Percentiles rank a stretch among this genome's conserved stretches.
Evolutionary conservation across 2,797 vertebrate species (phyloP).

Genomic region (Tympanoctomys barrerae): DNA sequence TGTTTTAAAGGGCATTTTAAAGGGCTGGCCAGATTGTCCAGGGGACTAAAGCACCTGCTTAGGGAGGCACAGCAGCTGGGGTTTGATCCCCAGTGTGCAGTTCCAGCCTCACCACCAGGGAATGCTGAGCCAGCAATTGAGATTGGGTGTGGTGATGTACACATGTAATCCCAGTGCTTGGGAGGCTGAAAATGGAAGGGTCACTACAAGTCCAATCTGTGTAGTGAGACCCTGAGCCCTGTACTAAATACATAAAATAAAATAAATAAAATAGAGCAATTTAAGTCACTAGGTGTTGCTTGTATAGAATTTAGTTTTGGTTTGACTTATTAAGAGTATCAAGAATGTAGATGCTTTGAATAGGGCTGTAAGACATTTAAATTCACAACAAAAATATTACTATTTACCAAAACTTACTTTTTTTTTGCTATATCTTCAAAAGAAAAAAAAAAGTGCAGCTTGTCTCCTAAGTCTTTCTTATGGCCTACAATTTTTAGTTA

Average conservation of each 20-base stretch:
- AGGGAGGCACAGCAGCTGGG: too few relatives aligned
- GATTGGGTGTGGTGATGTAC: too few relatives aligned
- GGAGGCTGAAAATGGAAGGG: too few relatives aligned
- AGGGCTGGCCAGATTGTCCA: too few relatives aligned
- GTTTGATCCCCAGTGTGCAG: too few relatives aligned
- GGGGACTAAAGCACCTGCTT: too few relatives aligned
- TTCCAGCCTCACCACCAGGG: too few relatives aligned
- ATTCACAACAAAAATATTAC: slow-evolving; percentile 79
- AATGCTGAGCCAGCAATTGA: too few relatives aligned
- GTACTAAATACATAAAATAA: too few relatives aligned
- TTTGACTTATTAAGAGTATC: slow-evolving; percentile 83
- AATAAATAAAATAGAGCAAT: slow-evolving; percentile 68
- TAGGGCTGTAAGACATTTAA: slow-evolving; percentile 84
- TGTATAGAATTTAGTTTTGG: slow-evolving; percentile 79
- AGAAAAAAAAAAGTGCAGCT: not conserved
- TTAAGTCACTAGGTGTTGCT: slow-evolving; percentile 86
- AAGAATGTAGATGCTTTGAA: slow-evolving; percentile 75
- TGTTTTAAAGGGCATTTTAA: slow-evolving; percentile 77
- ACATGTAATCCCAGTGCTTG: too few relatives aligned
- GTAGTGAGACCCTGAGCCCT: too few relatives aligned
- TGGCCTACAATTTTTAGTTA: slow-evolving; percentile 16
- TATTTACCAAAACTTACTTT: slow-evolving; percentile 82
- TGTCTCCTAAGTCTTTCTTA: slow-evolving; percentile 61
- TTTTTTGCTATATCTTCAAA: slow-evolving; percentile 76
- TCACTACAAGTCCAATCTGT: too few relatives aligned